These are phyloP conservation scores for Cercopithecus hamlyni DNA, from an alignment of 2,797 vertebrate species.

Conservation along the genomic window DNA sequence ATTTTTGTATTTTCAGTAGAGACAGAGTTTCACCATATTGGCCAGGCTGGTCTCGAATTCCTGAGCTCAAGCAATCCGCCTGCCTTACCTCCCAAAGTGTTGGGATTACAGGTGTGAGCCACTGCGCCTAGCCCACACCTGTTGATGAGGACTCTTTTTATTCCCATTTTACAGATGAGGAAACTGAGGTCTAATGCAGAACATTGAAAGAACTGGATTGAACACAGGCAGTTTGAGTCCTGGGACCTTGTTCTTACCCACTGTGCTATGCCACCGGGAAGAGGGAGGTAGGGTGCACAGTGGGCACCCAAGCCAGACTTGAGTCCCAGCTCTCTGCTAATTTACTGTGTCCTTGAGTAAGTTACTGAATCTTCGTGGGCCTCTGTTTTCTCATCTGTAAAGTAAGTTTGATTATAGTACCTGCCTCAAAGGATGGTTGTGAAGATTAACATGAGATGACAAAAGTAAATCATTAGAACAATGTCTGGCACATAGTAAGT, in stretches of 20 bases:
- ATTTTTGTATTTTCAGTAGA: not conserved
- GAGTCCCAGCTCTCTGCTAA: not conserved
- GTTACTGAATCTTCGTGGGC: not conserved
- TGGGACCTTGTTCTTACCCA: not conserved
- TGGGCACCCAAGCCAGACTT: not conserved
- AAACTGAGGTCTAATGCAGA: not conserved
- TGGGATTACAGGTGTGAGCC: not conserved
- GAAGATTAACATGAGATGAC: not conserved
- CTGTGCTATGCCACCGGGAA: not conserved
- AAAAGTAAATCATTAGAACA: not conserved
- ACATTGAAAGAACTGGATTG: not conserved
- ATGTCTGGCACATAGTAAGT: not conserved
- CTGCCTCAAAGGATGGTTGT: not conserved
- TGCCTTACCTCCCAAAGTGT: not conserved
- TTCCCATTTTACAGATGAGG: not conserved
- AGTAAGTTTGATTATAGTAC: not conserved
- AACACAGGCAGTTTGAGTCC: not conserved
- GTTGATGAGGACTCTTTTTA: not conserved
- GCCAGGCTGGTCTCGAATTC: not conserved
- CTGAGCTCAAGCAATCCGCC: not conserved
- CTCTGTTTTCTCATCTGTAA: not conserved
- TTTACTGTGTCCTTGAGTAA: not conserved
- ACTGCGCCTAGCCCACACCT: accelerated
- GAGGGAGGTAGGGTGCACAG: not conserved
- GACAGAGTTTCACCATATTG: not conserved